These are phyloP conservation scores for Ethmia dodecea DNA, from an alignment of 2,888 invertebrate genomes.

Conservation along the genomic window DNA sequence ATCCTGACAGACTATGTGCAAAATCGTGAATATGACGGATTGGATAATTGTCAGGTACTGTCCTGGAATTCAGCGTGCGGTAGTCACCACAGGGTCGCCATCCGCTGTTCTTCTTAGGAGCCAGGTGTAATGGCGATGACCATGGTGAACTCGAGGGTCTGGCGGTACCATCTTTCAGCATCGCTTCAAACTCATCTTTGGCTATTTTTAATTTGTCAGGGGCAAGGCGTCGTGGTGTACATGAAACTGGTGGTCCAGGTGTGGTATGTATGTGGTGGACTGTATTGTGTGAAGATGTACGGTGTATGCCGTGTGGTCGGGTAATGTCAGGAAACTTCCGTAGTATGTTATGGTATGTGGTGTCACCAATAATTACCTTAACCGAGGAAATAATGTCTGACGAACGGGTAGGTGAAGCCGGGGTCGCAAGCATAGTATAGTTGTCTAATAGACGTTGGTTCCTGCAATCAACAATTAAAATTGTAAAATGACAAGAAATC, in stretches of 20 bases:
- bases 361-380: no score
- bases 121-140: no score
- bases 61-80: constrained; percentile 13
- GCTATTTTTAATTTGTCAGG: constrained; percentile 19
- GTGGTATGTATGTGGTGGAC: constrained; percentile 21
- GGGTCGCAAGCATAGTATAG: no score
- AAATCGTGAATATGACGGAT: constrained; percentile 11
- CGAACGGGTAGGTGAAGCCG: no score
- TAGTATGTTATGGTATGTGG: no score
- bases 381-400: no score
- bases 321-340: no score
- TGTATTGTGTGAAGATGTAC: constrained; percentile 17
- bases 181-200: constrained; percentile 21
- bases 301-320: no score
- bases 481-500: no score
- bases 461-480: no score
- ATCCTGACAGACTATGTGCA: constrained; percentile 9
- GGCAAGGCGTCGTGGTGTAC: constrained; percentile 19
- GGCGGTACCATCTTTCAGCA: constrained; percentile 20
- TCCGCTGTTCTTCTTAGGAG: constrained; percentile 22
- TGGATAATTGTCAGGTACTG: no score
- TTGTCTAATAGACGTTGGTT: no score
- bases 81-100: constrained; percentile 35
- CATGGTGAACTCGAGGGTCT: constrained; percentile 19
- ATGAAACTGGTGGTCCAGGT: constrained; percentile 11